phyloP scores from a whole-genome alignment of 2,113 vertebrate genomes.

The Pipa parva region DNA sequence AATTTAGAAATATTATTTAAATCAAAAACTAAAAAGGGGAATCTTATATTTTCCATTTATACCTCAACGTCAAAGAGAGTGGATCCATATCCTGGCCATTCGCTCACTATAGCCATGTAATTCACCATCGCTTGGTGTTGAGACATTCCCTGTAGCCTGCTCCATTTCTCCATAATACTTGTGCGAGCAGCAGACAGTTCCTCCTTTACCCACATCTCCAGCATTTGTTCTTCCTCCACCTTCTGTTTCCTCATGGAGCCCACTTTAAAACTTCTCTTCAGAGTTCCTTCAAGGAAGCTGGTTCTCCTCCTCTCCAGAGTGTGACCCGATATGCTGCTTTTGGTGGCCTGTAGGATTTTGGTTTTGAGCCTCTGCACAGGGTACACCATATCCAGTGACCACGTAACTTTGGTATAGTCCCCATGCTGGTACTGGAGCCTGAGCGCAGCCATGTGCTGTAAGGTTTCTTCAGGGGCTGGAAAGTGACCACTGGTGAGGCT shows the following conservation, averaged over 20 bases:
- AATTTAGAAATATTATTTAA: too few relatives aligned
- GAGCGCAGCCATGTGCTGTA: constrained; percentile 81
- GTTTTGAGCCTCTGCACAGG: constrained; percentile 81
- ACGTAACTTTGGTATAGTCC: constrained; percentile 73
- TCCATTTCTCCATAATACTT: constrained; percentile 85
- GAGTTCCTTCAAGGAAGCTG: constrained; percentile 82
- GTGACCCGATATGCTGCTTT: constrained; percentile 61
- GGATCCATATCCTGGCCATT: constrained; percentile 88
- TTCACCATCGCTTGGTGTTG: constrained; percentile 91
- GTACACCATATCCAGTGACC: constrained; percentile 79
- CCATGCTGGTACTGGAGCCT: constrained; percentile 84
- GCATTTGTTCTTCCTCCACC: constrained; percentile 87
- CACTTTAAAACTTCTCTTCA: constrained; percentile 84
- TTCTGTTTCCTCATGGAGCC: constrained; percentile 86
- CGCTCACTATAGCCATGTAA: constrained; percentile 85
- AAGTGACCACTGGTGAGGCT: constrained; percentile 87
- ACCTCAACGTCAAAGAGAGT: constrained; percentile 92
- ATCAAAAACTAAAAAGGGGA: too few relatives aligned
- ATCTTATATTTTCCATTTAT: constrained; percentile 34
- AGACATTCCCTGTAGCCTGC: constrained; percentile 75
- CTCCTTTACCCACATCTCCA: constrained; percentile 93
- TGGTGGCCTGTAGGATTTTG: constrained; percentile 83
- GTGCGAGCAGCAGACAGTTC: constrained; percentile 85
- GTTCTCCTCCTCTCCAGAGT: constrained; percentile 74
- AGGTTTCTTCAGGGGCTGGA: constrained; percentile 81